Evolutionary conservation across 2,797 vertebrate genomes (phyloP).

Genomic region (Ataeniobius toweri): DNA sequence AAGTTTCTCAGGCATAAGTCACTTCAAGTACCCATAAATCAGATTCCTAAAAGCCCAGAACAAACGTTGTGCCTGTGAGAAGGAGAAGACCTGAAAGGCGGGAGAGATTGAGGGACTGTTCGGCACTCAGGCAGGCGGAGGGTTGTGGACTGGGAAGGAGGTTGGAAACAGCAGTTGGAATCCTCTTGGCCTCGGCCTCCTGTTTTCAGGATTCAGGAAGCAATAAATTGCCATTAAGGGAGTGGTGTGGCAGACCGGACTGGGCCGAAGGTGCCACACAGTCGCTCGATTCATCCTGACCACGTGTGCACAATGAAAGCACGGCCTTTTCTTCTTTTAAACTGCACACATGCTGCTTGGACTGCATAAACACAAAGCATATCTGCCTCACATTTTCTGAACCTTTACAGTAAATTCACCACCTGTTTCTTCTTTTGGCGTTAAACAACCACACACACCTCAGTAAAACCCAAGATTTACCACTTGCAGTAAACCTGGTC

Average conservation of each 20-base stretch:
- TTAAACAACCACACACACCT: constrained; percentile 30
- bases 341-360: not conserved
- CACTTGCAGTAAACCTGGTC: constrained; percentile 41
- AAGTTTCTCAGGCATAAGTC: constrained; percentile 67
- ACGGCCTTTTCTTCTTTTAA: constrained; percentile 6
- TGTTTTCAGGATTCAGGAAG: constrained; percentile 78
- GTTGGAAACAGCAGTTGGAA: constrained; percentile 63
- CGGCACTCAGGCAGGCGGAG: constrained; percentile 29
- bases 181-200: constrained; percentile 71
- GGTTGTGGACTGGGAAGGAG: constrained; percentile 37
- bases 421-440: constrained; percentile 52
- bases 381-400: constrained; percentile 5
- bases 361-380: not conserved
- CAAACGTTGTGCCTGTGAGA: constrained; percentile 48
- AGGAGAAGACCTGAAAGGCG: constrained; percentile 41
- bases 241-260: constrained; percentile 49
- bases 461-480: constrained; percentile 50
- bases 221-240: constrained; percentile 79
- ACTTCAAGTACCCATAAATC: constrained; percentile 63
- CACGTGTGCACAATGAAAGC: constrained; percentile 46
- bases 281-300: constrained; percentile 66
- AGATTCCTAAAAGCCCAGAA: constrained; percentile 49
- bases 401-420: constrained; percentile 36
- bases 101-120: constrained; percentile 67
- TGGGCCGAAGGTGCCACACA: constrained; percentile 69